phyloP scores from a whole-genome alignment of 2,888 invertebrate genomes.

The Nezara viridula region DNA sequence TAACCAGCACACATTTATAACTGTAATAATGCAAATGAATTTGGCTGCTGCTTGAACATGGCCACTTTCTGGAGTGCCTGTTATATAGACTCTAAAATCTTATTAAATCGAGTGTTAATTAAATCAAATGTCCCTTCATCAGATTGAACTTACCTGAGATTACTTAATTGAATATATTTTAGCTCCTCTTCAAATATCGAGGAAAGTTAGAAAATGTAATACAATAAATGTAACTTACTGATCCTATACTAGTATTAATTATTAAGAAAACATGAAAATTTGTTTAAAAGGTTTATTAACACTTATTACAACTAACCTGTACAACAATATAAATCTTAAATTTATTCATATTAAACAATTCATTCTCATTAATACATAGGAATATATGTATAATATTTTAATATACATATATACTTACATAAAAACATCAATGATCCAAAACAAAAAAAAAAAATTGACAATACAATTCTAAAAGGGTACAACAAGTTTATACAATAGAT shows the following conservation, averaged over 20 bases:
- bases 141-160: no score
- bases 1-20: no score
- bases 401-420: constrained; percentile 26
- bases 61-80: no score
- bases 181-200: no score
- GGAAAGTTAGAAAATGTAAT: neutral
- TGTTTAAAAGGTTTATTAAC: constrained; percentile 53
- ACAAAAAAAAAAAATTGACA: neutral
- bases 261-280: neutral
- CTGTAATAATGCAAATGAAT: no score
- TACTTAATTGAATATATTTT: no score
- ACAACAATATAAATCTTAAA: constrained; percentile 52
- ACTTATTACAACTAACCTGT: constrained; percentile 53
- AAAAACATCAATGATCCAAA: constrained; percentile 11
- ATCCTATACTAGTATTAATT: neutral
- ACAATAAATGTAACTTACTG: neutral
- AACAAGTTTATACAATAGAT: constrained; percentile 49
- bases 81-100: no score
- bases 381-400: constrained; percentile 30
- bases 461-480: constrained; percentile 18
- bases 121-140: no score
- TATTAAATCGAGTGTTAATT: no score
- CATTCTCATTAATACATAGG: constrained; percentile 31
- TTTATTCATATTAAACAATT: constrained; percentile 43
- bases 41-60: no score